phyloP scores from a whole-genome alignment of 2,888 invertebrate genomes.

The Cryptosula pallasiana region DNA sequence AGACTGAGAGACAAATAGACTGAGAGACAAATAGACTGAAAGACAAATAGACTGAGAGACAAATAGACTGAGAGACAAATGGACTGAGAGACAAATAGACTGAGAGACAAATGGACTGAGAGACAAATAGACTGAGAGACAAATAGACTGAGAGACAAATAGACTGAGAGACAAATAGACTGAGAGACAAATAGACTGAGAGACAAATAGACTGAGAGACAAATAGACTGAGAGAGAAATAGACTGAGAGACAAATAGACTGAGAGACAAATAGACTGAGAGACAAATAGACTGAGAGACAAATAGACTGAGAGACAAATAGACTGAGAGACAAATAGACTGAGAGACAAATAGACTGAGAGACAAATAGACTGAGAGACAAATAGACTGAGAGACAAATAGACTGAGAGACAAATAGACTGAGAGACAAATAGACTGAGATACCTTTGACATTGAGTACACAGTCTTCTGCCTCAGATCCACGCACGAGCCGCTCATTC shows the following conservation, averaged over 20 bases:
- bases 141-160: neutral
- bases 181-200: neutral
- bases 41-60: neutral
- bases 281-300: neutral
- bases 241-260: neutral
- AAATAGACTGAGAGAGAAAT: neutral
- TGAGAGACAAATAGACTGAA: neutral
- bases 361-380: neutral
- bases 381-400: neutral
- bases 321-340: neutral
- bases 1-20: neutral
- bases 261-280: neutral
- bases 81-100: neutral
- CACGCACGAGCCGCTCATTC: conserved; percentile 17
- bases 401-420: neutral
- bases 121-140: neutral
- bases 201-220: neutral
- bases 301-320: neutral
- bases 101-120: neutral
- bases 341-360: neutral
- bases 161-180: neutral
- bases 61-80: neutral
- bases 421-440: neutral
- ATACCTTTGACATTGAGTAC: conserved; percentile 1
- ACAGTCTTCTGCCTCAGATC: neutral